These are phyloP conservation scores for Rhombomys opimus DNA, from an alignment of 2,113 vertebrate species.

Conservation along the genomic window DNA sequence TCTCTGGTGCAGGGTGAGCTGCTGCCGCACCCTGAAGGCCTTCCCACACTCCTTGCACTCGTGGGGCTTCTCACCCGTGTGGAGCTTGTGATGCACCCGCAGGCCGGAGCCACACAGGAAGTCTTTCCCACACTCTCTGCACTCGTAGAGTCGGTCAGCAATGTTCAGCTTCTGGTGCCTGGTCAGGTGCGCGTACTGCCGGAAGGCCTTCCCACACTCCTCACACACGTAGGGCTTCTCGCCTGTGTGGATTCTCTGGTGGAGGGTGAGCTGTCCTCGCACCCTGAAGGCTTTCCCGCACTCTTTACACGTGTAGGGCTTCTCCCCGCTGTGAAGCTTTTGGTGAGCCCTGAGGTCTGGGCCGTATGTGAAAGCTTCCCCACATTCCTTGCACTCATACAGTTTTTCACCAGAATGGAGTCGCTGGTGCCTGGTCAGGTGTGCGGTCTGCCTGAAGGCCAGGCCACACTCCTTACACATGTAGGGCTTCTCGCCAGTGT, in stretches of 20 bases:
- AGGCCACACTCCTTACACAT: constrained; percentile 77
- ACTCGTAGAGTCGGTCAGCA: constrained; percentile 88
- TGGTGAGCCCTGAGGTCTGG: constrained; percentile 77
- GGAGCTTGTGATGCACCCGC: constrained; percentile 84
- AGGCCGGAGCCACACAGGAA: constrained; percentile 89
- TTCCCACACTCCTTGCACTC: constrained; percentile 84
- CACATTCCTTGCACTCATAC: constrained; percentile 78
- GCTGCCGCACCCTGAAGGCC: constrained; percentile 88
- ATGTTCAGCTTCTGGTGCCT: constrained; percentile 84
- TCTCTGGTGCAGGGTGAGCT: constrained; percentile 78
- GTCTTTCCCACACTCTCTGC: constrained; percentile 90
- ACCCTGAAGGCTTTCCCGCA: constrained; percentile 80
- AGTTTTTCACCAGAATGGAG: constrained; percentile 76
- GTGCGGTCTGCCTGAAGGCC: constrained; percentile 78
- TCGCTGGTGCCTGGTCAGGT: constrained; percentile 77
- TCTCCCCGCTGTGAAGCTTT: constrained; percentile 75
- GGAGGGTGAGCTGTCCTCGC: constrained; percentile 77
- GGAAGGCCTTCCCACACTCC: constrained; percentile 80
- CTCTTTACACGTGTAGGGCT: constrained; percentile 79
- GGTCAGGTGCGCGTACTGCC: constrained; percentile 78
- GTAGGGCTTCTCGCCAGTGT: constrained; percentile 80
- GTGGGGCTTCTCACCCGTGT: constrained; percentile 81
- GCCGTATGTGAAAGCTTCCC: constrained; percentile 74
- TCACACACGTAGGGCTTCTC: constrained; percentile 79
- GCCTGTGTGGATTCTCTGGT: constrained; percentile 81